Base-by-base conservation (phyloP, 2,888 invertebrate genomes). In the Eugnorisma glareosa region DNA sequence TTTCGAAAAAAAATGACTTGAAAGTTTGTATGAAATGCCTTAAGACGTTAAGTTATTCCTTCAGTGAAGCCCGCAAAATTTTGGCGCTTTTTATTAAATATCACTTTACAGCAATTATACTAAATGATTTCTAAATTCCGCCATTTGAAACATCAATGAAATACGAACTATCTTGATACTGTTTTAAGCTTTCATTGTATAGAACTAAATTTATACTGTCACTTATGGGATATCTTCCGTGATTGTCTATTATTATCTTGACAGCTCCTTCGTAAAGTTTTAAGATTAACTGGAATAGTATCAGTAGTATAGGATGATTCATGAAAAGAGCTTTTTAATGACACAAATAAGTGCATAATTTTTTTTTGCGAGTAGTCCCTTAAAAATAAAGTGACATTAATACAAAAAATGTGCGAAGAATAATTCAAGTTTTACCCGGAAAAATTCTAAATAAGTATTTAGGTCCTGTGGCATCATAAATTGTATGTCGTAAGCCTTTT, bases 401-500 rank as follows among this genome's bases (percentile, higher is more conserved):
- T 11, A 54, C 18, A 10, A 21, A 21, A 59, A 59, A 59, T 28
- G 57, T 57, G 28, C 18, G 2, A 59, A 31, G 13, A 54, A 54
- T 13, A 54, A 54, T 54, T 54, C n/a, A 57, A 28, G 15, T 57
- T 28, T 15, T 2, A 18, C 18, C 18, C 31, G 18, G 13, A n/a
- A 11, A 13, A 35, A 24, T 37, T 37, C 13, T 24, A 1, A 37
- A 13, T 61, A 35, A 37, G 24, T 28, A 63, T 35, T 35, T 35
- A n/a, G 35, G 13, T 64, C n/a, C 0, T 15, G 24, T 37, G 37
- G 37, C 64, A 40, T 64, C 15, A 64, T 64, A 64, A 64, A 67
- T 66, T 63, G 13, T 8, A n/a, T 5, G 45, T 61, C 51, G 13
- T 40, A 40, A 11, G 21, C 59, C 28, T 76, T 81, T 71, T 81